Conservation (phyloP, 2,888 invertebrate genomes). For the Limnephilus rhombicus region DNA sequence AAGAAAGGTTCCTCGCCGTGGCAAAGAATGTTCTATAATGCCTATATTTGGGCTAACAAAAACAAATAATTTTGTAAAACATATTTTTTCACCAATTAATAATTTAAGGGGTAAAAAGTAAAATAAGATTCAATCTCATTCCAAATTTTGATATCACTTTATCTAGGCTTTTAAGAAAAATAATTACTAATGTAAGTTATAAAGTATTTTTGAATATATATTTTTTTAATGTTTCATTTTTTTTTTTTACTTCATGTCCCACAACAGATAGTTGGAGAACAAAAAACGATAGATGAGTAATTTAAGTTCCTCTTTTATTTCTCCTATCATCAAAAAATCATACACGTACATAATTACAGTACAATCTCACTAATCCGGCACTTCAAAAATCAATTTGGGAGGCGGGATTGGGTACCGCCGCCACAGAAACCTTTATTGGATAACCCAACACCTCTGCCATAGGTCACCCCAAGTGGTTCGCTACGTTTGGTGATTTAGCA, state of each 20-base stretch:
- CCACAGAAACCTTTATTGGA: too few species aligned
- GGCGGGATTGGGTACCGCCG: too few species aligned
- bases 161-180: not conserved
- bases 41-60: constrained; percentile 82
- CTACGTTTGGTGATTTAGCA: too few species aligned
- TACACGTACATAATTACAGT: not conserved
- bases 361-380: too few species aligned
- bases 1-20: constrained; percentile 86
- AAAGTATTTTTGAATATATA: not conserved
- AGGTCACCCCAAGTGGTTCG: too few species aligned
- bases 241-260: not conserved
- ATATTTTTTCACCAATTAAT: not conserved
- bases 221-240: not conserved
- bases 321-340: not conserved
- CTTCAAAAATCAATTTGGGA: too few species aligned
- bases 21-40: constrained; percentile 95
- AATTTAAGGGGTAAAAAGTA: not conserved
- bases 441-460: too few species aligned
- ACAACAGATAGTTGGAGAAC: not conserved
- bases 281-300: not conserved
- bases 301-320: not conserved
- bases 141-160: not conserved
- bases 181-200: not conserved
- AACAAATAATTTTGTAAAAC: constrained; percentile 9
- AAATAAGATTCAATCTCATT: not conserved